phyloP scores from a whole-genome alignment of 92 coral and sea anemone species.

The Palythoa grandiflora region DNA sequence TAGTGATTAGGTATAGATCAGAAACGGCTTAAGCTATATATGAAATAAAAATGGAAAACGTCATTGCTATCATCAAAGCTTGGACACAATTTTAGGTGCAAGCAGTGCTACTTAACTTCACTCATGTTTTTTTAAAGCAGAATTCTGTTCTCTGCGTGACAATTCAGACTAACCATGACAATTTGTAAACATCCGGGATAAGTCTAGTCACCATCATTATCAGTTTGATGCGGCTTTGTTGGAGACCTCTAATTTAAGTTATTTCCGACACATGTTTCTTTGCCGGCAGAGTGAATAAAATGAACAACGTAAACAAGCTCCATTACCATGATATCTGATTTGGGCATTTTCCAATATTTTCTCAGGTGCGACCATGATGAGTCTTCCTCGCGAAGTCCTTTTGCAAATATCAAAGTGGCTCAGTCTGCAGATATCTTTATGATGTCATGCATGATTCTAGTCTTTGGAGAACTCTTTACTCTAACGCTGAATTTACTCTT shows the following conservation, averaged over 20 bases:
- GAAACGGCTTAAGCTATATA: slow-evolving; percentile 32
- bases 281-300: slow-evolving; percentile 58
- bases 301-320: slow-evolving; percentile 51
- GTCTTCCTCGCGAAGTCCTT: slow-evolving; percentile 57
- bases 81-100: slow-evolving; percentile 58
- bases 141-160: slow-evolving; percentile 63
- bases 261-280: slow-evolving; percentile 58
- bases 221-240: slow-evolving; percentile 62
- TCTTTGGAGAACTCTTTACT: slow-evolving; percentile 58
- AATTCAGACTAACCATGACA: slow-evolving; percentile 63
- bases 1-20: slow-evolving; percentile 4
- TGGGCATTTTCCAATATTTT: slow-evolving; percentile 58
- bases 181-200: slow-evolving; percentile 62
- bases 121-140: slow-evolving; percentile 55
- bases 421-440: slow-evolving; percentile 62
- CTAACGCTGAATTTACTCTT: slow-evolving; percentile 51
- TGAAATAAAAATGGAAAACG: slow-evolving; percentile 59
- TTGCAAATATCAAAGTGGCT: slow-evolving; percentile 58
- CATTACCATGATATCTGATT: slow-evolving; percentile 32
- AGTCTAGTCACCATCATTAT: slow-evolving; percentile 56
- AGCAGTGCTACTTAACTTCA: slow-evolving; percentile 53
- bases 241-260: slow-evolving; percentile 62
- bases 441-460: slow-evolving; percentile 61
- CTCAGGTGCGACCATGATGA: slow-evolving; percentile 59
- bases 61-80: slow-evolving; percentile 60